Evolutionary conservation across 2,113 vertebrate genomes (phyloP).

Genomic region (Bostrychus sinensis): DNA sequence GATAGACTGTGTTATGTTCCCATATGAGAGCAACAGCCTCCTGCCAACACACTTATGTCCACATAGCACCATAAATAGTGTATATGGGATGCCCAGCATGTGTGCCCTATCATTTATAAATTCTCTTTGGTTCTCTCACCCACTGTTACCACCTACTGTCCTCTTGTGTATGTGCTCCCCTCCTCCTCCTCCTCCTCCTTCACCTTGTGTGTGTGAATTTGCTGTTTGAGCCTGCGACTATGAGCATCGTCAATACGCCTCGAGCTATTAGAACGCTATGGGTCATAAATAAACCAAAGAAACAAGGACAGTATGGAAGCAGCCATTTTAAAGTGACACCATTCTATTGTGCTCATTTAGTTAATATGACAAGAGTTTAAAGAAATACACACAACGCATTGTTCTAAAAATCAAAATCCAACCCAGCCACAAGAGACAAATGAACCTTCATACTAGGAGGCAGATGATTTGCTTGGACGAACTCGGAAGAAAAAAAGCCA

Average conservation of each 20-base stretch:
- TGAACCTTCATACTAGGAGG: too few species aligned
- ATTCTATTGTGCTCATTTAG: not conserved
- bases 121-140: slow-evolving; percentile 20
- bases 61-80: slow-evolving; percentile 13
- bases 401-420: too few species aligned
- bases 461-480: too few species aligned
- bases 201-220: not conserved
- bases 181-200: not conserved
- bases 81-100: slow-evolving; percentile 19
- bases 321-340: not conserved
- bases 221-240: not conserved
- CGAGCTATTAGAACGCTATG: slow-evolving; percentile 12
- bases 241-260: slow-evolving; percentile 9
- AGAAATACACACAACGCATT: too few species aligned
- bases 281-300: slow-evolving; percentile 7
- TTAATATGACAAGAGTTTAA: too few species aligned
- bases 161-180: not conserved
- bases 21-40: not conserved
- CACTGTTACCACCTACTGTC: slow-evolving; percentile 20
- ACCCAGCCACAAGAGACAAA: too few species aligned
- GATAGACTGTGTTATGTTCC: not conserved
- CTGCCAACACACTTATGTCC: not conserved
- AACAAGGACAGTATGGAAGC: not conserved
- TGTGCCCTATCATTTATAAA: slow-evolving; percentile 13
- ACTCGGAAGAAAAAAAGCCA: too few species aligned